phyloP scores from a whole-genome alignment of 2,797 vertebrate genomes.

The Eidolon dupreanum region DNA sequence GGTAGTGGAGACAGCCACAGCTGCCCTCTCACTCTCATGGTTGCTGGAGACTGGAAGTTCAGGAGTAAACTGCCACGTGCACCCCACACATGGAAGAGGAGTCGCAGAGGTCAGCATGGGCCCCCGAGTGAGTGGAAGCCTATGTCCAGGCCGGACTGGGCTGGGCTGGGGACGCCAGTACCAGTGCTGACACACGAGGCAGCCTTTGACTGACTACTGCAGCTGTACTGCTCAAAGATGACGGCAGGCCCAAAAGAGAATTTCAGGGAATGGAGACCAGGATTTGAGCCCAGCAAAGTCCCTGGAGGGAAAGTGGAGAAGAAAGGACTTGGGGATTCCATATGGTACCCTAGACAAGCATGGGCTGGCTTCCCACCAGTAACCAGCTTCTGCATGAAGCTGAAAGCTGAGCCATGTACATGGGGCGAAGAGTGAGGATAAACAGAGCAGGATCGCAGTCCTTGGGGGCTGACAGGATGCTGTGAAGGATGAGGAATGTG shows the following conservation, averaged over 20 bases:
- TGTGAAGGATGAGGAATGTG: accelerated
- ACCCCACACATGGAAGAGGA: background rate
- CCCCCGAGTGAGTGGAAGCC: background rate
- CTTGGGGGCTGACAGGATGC: accelerated
- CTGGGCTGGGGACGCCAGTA: background rate
- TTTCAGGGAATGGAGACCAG: background rate
- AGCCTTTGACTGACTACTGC: background rate
- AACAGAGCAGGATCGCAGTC: accelerated
- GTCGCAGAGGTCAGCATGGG: accelerated
- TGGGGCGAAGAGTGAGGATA: accelerated
- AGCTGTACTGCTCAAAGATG: background rate
- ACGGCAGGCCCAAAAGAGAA: background rate
- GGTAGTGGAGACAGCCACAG: background rate
- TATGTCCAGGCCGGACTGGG: background rate
- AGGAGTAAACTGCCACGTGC: background rate
- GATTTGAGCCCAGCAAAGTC: background rate
- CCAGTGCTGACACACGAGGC: accelerated
- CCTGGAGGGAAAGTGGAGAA: background rate
- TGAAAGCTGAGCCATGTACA: background rate
- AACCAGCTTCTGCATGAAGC: background rate
- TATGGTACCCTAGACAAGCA: background rate
- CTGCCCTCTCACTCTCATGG: too few species aligned
- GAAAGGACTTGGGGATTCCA: background rate
- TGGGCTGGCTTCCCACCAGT: accelerated
- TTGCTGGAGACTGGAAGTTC: background rate